Conservation (phyloP, 2,797 vertebrate species). For the Psittacula derbiana region DNA sequence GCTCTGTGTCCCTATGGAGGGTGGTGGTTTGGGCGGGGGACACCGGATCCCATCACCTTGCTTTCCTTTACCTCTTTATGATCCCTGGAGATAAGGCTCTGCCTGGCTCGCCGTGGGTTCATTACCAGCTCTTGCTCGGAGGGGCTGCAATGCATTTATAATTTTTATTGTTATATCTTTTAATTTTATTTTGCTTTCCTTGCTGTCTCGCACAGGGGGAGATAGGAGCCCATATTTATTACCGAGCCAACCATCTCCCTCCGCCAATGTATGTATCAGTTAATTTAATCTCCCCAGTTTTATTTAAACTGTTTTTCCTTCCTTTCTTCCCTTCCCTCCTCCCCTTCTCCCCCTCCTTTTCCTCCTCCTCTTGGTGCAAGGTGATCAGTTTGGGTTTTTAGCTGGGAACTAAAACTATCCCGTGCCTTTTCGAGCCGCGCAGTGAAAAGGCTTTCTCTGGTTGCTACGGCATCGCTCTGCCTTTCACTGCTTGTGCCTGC, state of each 20-base stretch:
- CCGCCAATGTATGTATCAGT: slow-evolving; percentile 81
- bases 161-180: slow-evolving; percentile 86
- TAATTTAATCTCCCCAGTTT: slow-evolving; percentile 82
- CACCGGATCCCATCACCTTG: background rate
- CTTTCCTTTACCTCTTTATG: background rate
- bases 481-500: slow-evolving; percentile 65
- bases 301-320: slow-evolving; percentile 82
- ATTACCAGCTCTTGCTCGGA: slow-evolving; percentile 35
- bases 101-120: background rate
- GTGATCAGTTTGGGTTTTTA: slow-evolving; percentile 30
- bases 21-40: background rate
- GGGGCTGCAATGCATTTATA: slow-evolving; percentile 77
- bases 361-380: slow-evolving; percentile 16
- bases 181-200: slow-evolving; percentile 83
- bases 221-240: slow-evolving; percentile 82
- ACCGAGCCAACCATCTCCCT: slow-evolving; percentile 76
- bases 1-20: rapidly evolving
- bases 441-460: slow-evolving; percentile 78
- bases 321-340: slow-evolving; percentile 66
- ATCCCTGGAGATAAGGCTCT: background rate
- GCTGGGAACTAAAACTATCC: slow-evolving; percentile 57
- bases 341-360: background rate
- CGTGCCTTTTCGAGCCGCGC: slow-evolving; percentile 76
- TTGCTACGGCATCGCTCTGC: slow-evolving; percentile 59
- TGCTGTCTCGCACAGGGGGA: slow-evolving; percentile 71